A percentile compares a stretch with the other conserved stretches of the same genome.
Conservation (phyloP, 2,888 invertebrate genomes). For the Molanna angustata region DNA sequence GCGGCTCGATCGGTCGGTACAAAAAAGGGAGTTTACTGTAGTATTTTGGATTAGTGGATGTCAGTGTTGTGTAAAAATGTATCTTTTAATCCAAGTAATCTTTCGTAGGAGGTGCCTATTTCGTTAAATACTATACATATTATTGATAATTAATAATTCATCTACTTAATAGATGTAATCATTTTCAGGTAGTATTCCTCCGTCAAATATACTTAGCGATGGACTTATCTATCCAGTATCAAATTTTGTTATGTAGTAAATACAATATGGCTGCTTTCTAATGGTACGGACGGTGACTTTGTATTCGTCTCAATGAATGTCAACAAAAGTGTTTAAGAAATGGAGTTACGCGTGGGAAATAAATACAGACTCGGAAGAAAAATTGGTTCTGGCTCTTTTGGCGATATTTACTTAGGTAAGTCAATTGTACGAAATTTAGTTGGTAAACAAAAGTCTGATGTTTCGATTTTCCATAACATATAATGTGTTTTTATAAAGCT, state of each 20-base stretch:
- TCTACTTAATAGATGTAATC: slow-evolving; percentile 13
- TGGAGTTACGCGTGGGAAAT: slow-evolving; percentile 96
- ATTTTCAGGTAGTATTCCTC: slow-evolving; percentile 18
- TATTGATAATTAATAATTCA: slow-evolving; percentile 12
- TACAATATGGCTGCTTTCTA: slow-evolving; percentile 30
- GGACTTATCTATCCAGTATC: slow-evolving; percentile 20
- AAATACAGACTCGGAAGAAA: slow-evolving; percentile 97
- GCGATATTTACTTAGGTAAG: slow-evolving; percentile 97
- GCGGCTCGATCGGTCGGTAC: slow-evolving; percentile 8
- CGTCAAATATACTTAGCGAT: slow-evolving; percentile 18
- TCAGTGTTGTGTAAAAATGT: slow-evolving; percentile 17
- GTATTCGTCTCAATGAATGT: slow-evolving; percentile 26
- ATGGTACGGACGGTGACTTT: slow-evolving; percentile 28
- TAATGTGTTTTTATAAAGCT: slow-evolving; percentile 17
- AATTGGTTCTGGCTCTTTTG: slow-evolving; percentile 99
- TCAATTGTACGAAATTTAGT: slow-evolving; percentile 7
- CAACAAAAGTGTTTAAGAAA: slow-evolving; percentile 40
- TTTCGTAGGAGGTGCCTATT: slow-evolving; percentile 19
- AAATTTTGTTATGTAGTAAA: slow-evolving; percentile 27
- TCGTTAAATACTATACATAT: slow-evolving; percentile 9
- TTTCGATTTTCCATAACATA: slow-evolving; percentile 19
- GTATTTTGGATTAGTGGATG: slow-evolving; percentile 21
- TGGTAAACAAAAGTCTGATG: slow-evolving; percentile 27
- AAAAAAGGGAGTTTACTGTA: slow-evolving; percentile 18
- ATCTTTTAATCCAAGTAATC: slow-evolving; percentile 26